phyloP scores from a whole-genome alignment of 1,140 invertebrate species.

The Rhopalosiphum padi region DNA sequence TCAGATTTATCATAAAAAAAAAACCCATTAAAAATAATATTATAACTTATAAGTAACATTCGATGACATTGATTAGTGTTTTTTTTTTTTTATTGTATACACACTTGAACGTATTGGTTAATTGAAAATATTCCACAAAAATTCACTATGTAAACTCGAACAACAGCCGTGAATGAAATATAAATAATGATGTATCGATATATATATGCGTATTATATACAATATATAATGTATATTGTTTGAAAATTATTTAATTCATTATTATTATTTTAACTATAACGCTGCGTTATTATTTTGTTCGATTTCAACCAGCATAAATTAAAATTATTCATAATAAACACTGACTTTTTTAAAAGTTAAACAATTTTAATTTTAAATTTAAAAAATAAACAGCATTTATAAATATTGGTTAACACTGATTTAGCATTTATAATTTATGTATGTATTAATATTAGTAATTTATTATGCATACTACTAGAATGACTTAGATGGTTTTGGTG shows the following conservation, averaged over 20 bases:
- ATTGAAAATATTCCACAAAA: neutral
- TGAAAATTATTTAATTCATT: no score
- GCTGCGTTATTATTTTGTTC: neutral
- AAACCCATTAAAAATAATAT: no score
- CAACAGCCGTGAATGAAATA: neutral
- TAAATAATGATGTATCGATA: neutral
- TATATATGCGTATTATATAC: no score
- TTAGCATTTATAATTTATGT: no score
- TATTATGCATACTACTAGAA: no score
- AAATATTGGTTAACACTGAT: neutral
- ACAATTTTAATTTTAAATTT: neutral
- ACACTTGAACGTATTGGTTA: neutral
- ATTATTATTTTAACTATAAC: neutral
- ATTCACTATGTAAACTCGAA: neutral
- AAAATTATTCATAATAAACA: neutral
- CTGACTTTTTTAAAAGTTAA: neutral
- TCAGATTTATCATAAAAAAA: no score
- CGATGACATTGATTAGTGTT: neutral
- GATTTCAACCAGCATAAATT: neutral
- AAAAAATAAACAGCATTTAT: neutral
- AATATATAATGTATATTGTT: no score
- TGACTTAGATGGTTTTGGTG: no score
- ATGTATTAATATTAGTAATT: no score
- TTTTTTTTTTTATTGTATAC: neutral
- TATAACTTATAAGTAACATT: neutral